Conservation (phyloP, 2,113 vertebrate species). For the Helogale parvula region DNA sequence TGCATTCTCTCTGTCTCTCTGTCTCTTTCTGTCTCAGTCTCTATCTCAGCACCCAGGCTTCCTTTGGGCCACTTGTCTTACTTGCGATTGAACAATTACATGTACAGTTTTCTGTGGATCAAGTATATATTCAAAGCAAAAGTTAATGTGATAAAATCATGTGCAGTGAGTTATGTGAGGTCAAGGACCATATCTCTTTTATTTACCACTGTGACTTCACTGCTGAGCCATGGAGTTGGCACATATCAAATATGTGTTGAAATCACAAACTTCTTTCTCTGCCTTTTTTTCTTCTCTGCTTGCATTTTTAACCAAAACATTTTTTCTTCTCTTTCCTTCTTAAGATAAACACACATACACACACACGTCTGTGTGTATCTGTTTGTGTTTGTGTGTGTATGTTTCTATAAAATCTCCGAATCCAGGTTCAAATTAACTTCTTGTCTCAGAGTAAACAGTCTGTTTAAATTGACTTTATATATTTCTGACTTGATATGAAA, state of each 20-base stretch:
- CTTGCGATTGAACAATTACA: neutral
- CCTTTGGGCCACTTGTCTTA: neutral
- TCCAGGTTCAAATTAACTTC: neutral
- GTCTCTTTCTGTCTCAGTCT: too few relatives aligned
- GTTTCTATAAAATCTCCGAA: neutral
- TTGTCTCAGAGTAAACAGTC: neutral
- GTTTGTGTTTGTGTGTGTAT: neutral
- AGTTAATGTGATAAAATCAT: neutral
- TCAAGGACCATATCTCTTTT: neutral
- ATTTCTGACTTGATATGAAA: constrained; percentile 19
- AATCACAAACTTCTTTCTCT: neutral
- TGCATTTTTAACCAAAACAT: neutral
- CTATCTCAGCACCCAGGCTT: neutral
- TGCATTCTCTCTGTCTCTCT: neutral
- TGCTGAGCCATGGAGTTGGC: neutral
- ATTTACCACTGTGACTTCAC: neutral
- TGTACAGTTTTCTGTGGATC: neutral
- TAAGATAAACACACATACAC: neutral
- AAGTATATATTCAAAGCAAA: neutral
- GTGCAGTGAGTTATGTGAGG: neutral
- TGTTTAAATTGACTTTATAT: neutral
- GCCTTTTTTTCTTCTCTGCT: neutral
- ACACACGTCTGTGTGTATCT: neutral
- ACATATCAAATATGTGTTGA: neutral
- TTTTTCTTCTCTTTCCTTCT: neutral